Conservation (phyloP, 2,888 invertebrate genomes). For the Melanophora roralis region DNA sequence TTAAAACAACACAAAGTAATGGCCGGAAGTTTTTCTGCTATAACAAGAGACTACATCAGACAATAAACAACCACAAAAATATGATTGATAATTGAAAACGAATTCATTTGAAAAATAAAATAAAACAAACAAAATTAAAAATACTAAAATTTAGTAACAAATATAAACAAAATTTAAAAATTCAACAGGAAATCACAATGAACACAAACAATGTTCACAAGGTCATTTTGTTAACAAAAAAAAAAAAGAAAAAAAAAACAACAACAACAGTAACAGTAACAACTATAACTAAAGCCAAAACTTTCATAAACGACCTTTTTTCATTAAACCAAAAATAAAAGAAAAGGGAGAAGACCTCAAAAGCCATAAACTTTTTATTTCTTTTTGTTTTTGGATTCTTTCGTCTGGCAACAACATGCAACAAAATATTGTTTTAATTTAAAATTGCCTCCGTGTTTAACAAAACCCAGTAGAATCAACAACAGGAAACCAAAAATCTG, state of each 20-base stretch:
- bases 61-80: conserved; percentile 31
- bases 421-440: conserved; percentile 41
- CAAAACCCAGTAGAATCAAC: conserved; percentile 12
- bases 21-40: conserved; percentile 60
- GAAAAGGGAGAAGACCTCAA: conserved; percentile 1
- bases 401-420: conserved; percentile 15
- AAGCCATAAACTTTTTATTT: neutral
- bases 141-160: conserved; percentile 34
- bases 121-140: conserved; percentile 9
- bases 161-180: conserved; percentile 29
- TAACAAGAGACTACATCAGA: conserved; percentile 31
- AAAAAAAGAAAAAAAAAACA: too few species aligned
- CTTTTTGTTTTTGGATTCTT: neutral
- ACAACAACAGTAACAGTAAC: too few species aligned
- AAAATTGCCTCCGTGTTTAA: conserved; percentile 21
- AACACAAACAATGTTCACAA: conserved; percentile 46
- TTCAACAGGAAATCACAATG: conserved; percentile 58
- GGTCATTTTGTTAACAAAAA: conserved; percentile 45
- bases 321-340: neutral
- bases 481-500: conserved; percentile 41
- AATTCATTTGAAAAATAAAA: conserved; percentile 47
- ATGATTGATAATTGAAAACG: conserved; percentile 57
- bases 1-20: conserved; percentile 53
- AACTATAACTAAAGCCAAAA: neutral
- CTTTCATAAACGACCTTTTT: conserved; percentile 28